Conservation (phyloP, 1,140 invertebrate genomes). For the Holcopasites calliopsidis region DNA sequence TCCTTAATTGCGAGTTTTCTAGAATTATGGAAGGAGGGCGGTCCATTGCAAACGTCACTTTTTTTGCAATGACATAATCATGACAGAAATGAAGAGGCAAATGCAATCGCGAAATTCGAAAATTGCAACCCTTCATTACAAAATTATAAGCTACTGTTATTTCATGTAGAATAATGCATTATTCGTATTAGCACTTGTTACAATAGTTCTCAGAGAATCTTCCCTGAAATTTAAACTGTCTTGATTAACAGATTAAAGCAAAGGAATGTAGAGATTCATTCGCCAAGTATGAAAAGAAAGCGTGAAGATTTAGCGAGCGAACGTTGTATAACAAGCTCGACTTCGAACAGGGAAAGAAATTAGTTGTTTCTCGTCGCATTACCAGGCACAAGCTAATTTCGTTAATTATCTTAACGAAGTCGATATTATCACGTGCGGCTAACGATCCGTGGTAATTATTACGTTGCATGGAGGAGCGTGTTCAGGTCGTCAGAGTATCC, state of each 20-base stretch:
- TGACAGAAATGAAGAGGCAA: background rate
- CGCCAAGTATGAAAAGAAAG: too few relatives aligned
- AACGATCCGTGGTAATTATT: constrained; percentile 52
- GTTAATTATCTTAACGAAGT: constrained; percentile 63
- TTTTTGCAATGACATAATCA: background rate
- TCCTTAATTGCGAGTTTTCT: constrained; percentile 22
- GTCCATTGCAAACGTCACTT: background rate
- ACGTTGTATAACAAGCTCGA: background rate
- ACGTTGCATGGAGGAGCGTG: background rate
- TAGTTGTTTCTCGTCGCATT: background rate
- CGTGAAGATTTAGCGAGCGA: background rate
- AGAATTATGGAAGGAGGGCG: constrained; percentile 38
- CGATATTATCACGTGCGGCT: constrained; percentile 38
- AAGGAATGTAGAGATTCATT: too few relatives aligned
- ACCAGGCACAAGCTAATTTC: constrained; percentile 54
- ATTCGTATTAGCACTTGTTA: too few relatives aligned
- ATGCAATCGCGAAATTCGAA: background rate
- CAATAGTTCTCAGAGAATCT: too few relatives aligned
- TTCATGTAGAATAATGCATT: too few relatives aligned
- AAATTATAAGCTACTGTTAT: too few relatives aligned
- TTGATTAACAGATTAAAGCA: too few relatives aligned
- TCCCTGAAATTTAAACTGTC: too few relatives aligned
- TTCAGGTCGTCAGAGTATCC: background rate
- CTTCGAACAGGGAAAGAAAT: background rate
- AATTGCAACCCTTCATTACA: too few relatives aligned